Base-by-base conservation (phyloP, 2,888 invertebrate genomes). In the Ethmia dodecea region DNA sequence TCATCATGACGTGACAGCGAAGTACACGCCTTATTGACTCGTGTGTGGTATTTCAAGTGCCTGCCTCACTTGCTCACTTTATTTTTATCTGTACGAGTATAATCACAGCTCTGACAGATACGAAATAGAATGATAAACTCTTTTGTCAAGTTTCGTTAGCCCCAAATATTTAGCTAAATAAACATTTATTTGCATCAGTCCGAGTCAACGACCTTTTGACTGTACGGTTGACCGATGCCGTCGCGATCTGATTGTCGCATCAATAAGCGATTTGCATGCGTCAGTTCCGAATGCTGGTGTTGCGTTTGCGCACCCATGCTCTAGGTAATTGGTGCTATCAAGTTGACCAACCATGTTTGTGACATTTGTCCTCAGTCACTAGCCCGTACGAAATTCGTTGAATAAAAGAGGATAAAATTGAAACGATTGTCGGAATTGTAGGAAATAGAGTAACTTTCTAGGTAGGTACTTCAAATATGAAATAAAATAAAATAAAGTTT, bases 261-360 rank as follows among this genome's bases (percentile, higher is more conserved):
- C 78, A 77, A 78, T 79, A 77, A 73, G 65, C 69, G 74, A 77
- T 83, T 79, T 80, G 80, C 83, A 79, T 83, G 77, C 73, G 74
- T 68, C 60, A 52, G 60, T 61, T 43, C 43, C 12, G 4, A 10
- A 31, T 52, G 42, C 49, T 50, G 25, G 49, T 48, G 60, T 49
- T 73, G 72, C 71, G 70, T 66, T 63, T 61, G 70, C 70, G 72
- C 76, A 74, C 61, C 69, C 69, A 60, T 66, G 60, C 64, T 42
- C 55, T 56, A 45, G 43, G 54, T 76, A 74, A 79, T 76, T 70
- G 64, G 51, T 55, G 55, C 48, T 60, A 65, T 68, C 62, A 60
- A 55, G 51, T 50, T 55, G 54, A 55, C 60, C 51, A 59, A 55
- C 49, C 57, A 54, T 56, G 49, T 33, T 36, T 37, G 34, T 31